phyloP scores from a whole-genome alignment of 2,797 vertebrate genomes.

The Clarias fuscus region DNA sequence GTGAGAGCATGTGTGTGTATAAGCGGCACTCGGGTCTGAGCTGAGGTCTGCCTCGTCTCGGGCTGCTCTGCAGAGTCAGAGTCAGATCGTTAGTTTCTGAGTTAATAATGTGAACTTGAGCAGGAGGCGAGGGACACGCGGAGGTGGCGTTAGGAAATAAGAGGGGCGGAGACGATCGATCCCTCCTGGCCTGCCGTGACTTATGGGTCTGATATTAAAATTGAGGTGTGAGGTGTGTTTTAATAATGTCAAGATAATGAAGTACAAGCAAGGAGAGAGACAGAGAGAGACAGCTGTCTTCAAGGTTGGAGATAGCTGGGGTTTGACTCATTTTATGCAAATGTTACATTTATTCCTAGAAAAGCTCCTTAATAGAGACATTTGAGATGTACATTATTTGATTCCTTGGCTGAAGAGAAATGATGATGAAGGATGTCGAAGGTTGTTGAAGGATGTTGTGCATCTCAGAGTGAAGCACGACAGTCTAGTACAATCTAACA shows the following conservation, averaged over 20 bases:
- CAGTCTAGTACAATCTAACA: not conserved
- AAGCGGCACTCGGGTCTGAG: no score
- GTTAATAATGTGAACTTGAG: conserved; percentile 30
- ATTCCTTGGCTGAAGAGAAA: not conserved
- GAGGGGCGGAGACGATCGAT: conserved; percentile 1
- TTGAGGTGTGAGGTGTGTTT: conserved; percentile 38
- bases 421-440: not conserved
- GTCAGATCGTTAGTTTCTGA: not conserved
- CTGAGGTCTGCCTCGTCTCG: no score
- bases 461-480: not conserved
- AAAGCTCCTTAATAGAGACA: no score
- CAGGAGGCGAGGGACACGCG: conserved; percentile 14
- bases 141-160: conserved; percentile 7
- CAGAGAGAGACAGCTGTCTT: no score
- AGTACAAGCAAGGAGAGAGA: not conserved
- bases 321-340: not conserved
- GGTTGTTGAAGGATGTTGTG: not conserved
- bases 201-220: conserved; percentile 48
- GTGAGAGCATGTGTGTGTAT: no score
- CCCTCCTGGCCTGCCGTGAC: conserved; percentile 26
- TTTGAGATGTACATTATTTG: not conserved
- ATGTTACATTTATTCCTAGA: not conserved
- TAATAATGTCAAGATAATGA: conserved; percentile 40
- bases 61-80: not conserved
- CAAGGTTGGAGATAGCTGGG: not conserved